Evolutionary conservation across 2,113 vertebrate species (phyloP).

Genomic region (Clarias macrocephalus): DNA sequence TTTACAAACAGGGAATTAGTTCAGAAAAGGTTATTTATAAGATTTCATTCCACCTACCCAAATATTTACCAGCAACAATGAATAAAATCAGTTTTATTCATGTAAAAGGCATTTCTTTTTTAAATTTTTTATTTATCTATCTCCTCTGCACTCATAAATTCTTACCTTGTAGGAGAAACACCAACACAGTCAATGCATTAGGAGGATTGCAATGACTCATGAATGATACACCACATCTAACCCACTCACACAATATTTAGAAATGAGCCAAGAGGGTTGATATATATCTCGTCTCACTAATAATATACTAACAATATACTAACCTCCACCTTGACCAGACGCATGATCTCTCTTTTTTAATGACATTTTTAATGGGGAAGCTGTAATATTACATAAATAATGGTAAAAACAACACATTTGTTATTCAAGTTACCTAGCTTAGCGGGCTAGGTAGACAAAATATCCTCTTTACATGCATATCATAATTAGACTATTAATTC

Average conservation of each 20-base stretch:
- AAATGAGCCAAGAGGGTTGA: conserved; percentile 15
- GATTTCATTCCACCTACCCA: conserved; percentile 22
- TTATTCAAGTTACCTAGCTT: background rate
- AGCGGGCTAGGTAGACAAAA: background rate
- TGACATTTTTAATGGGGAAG: background rate
- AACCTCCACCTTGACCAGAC: background rate
- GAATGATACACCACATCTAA: conserved; percentile 26
- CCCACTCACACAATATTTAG: conserved; percentile 25
- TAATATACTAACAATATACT: background rate
- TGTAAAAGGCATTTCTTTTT: conserved; percentile 6
- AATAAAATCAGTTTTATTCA: background rate
- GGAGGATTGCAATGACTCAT: background rate
- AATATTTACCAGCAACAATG: conserved; percentile 13
- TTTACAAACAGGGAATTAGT: background rate
- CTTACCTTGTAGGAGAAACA: conserved; percentile 14
- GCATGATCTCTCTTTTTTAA: background rate
- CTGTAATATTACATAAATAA: background rate
- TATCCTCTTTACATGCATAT: conserved; percentile 4
- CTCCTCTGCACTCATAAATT: conserved; percentile 6
- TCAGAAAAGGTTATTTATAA: conserved; percentile 8
- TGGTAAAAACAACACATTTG: background rate
- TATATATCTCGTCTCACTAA: background rate
- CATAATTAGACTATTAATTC: conserved; percentile 12
- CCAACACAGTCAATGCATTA: conserved; percentile 14
- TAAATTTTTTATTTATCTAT: conserved; percentile 19